Evolutionary conservation across 2,113 vertebrate genomes (phyloP).

Genomic region (Chaenocephalus aceratus): DNA sequence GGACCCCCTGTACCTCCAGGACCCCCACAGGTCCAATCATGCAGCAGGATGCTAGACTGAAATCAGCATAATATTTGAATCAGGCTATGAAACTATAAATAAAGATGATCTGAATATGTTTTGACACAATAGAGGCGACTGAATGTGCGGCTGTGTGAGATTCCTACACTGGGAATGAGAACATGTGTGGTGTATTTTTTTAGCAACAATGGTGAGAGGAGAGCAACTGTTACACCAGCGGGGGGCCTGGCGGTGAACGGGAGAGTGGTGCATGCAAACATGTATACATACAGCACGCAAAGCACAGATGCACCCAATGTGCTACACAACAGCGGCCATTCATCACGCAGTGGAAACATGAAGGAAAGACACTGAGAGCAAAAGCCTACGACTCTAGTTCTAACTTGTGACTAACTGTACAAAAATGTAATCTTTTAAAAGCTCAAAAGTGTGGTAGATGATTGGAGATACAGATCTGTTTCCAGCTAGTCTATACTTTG

Average conservation of each 20-base stretch:
- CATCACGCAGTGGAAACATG: slow-evolving; percentile 52
- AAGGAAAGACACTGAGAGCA: slow-evolving; percentile 43
- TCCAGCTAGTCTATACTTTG: slow-evolving; percentile 9
- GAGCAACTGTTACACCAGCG: slow-evolving; percentile 64
- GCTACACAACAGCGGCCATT: slow-evolving; percentile 50
- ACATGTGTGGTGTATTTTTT: slow-evolving; percentile 60
- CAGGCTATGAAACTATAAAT: slow-evolving; percentile 63
- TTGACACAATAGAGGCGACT: slow-evolving; percentile 18
- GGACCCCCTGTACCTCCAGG: slow-evolving; percentile 65
- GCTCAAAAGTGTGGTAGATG: slow-evolving; percentile 18
- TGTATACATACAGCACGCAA: slow-evolving; percentile 31
- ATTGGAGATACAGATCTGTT: slow-evolving; percentile 17
- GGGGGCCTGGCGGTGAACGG: slow-evolving; percentile 36
- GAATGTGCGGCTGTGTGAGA: slow-evolving; percentile 1
- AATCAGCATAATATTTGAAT: slow-evolving; percentile 59
- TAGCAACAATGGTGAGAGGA: slow-evolving; percentile 49
- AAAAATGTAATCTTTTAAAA: neutral
- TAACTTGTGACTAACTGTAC: slow-evolving; percentile 8
- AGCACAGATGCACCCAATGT: slow-evolving; percentile 53
- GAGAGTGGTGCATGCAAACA: slow-evolving; percentile 43
- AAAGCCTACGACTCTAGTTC: slow-evolving; percentile 29
- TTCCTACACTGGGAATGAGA: slow-evolving; percentile 60
- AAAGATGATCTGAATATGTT: slow-evolving; percentile 45
- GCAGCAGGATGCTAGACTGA: slow-evolving; percentile 23
- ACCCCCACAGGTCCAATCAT: slow-evolving; percentile 42